Evolutionary conservation across 2,113 vertebrate species (phyloP).

Genomic region (Rhinopomastus cyanomelas): DNA sequence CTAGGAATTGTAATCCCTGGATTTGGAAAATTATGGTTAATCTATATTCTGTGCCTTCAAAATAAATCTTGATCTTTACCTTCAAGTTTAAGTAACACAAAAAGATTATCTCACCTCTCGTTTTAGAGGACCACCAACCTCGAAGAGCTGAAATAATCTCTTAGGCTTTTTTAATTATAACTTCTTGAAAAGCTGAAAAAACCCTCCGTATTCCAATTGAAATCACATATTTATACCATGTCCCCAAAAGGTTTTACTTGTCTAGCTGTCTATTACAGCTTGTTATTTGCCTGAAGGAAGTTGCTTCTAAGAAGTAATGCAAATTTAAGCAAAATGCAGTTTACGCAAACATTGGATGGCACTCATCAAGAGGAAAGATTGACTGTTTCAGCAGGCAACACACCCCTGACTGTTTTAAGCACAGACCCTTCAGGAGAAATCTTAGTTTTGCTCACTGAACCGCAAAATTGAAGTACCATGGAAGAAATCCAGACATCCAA

Average conservation of each 20-base stretch:
- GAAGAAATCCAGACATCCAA: constrained; percentile 72
- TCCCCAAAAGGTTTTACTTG: neutral
- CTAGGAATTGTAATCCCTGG: neutral
- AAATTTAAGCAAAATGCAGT: neutral
- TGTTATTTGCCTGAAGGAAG: neutral
- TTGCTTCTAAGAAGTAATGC: neutral
- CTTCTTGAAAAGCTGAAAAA: too few species aligned
- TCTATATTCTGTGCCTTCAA: neutral
- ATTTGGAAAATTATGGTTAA: neutral
- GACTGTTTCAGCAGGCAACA: constrained; percentile 65
- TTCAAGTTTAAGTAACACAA: neutral
- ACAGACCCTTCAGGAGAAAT: constrained; percentile 65
- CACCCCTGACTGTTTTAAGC: constrained; percentile 71
- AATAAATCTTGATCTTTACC: neutral
- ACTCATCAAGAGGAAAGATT: constrained; percentile 52
- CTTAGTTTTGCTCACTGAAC: constrained; percentile 78
- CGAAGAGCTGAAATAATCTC: neutral
- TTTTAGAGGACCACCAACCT: neutral
- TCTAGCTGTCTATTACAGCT: neutral
- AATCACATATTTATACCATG: neutral
- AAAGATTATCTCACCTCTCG: neutral
- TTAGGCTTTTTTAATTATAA: neutral
- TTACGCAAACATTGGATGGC: neutral
- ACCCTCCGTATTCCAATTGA: neutral
- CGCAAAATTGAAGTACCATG: constrained; percentile 79